phyloP scores from a whole-genome alignment of 1,140 invertebrate species.

The Mylabris phalerata region DNA sequence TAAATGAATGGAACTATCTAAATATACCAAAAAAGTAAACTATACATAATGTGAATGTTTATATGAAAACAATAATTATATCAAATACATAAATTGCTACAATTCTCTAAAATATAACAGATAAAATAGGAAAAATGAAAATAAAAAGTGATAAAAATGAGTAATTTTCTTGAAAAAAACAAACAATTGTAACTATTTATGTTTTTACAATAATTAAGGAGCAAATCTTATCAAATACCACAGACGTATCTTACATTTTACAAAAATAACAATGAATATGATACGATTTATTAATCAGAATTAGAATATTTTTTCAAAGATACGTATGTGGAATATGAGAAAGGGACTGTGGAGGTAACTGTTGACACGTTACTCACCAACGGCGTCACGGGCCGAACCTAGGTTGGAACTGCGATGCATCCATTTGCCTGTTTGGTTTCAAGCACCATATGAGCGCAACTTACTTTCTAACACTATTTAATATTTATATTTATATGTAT shows the following conservation, averaged over 20 bases:
- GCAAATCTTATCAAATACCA: slow-evolving; percentile 11
- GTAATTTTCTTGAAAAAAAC: too few relatives aligned
- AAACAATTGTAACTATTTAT: slow-evolving; percentile 9
- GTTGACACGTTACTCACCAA: slow-evolving; percentile 39
- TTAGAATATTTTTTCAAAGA: not conserved
- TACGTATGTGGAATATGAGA: slow-evolving; percentile 7
- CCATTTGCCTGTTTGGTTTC: slow-evolving; percentile 43
- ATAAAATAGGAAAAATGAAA: slow-evolving; percentile 6
- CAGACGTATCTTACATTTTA: slow-evolving; percentile 2
- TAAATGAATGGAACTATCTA: slow-evolving; percentile 15
- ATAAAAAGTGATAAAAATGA: not conserved
- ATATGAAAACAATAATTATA: slow-evolving; percentile 10
- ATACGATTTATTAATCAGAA: not conserved
- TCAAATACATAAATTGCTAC: slow-evolving; percentile 17
- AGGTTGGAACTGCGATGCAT: slow-evolving; percentile 40
- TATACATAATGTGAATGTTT: not conserved
- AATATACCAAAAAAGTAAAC: slow-evolving; percentile 16
- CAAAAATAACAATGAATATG: too few relatives aligned
- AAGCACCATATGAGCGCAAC: slow-evolving; percentile 42
- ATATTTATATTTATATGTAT: not conserved
- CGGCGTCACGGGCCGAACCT: slow-evolving; percentile 39
- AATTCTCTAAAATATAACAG: not conserved
- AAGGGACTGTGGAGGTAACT: slow-evolving; percentile 11
- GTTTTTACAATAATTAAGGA: slow-evolving; percentile 8
- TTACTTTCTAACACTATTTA: slow-evolving; percentile 33